A percentile compares a stretch with the other conserved stretches of the same genome.
phyloP scores from a whole-genome alignment of 2,797 vertebrate genomes.

The Knipowitschia caucasica region DNA sequence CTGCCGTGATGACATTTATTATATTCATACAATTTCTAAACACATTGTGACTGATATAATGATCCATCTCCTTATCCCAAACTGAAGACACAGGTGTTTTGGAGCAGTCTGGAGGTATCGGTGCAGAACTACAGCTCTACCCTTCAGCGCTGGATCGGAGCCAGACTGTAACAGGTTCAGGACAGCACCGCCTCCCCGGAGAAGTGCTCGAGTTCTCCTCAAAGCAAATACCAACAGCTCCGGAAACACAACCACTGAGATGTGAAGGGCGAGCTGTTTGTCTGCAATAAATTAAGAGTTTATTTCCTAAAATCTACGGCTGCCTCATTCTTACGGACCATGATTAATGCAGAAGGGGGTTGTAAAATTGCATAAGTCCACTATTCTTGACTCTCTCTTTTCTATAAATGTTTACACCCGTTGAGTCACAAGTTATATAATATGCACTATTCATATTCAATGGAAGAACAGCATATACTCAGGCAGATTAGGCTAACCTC shows the following conservation, averaged over 20 bases:
- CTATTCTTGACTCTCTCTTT: neutral
- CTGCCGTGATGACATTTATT: no score
- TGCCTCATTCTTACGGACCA: neutral
- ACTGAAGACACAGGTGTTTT: neutral
- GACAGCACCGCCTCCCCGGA: neutral
- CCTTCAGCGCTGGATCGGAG: neutral
- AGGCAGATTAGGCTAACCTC: no score
- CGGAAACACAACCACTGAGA: constrained; percentile 10
- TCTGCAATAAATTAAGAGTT: neutral
- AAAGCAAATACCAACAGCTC: constrained; percentile 3
- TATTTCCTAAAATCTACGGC: neutral
- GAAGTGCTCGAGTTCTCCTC: neutral
- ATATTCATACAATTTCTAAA: no score
- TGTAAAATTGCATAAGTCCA: neutral
- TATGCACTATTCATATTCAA: neutral
- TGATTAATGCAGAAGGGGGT: neutral
- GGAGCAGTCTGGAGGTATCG: neutral
- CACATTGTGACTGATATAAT: no score
- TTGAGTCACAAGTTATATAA: neutral
- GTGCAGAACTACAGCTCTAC: neutral
- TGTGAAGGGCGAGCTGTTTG: neutral
- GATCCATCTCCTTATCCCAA: no score
- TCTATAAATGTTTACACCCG: neutral
- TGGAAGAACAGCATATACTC: neutral
- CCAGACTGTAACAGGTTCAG: constrained; percentile 11